phyloP scores from a whole-genome alignment of 2,888 invertebrate genomes.

The Rhimphoctona megacephalus region DNA sequence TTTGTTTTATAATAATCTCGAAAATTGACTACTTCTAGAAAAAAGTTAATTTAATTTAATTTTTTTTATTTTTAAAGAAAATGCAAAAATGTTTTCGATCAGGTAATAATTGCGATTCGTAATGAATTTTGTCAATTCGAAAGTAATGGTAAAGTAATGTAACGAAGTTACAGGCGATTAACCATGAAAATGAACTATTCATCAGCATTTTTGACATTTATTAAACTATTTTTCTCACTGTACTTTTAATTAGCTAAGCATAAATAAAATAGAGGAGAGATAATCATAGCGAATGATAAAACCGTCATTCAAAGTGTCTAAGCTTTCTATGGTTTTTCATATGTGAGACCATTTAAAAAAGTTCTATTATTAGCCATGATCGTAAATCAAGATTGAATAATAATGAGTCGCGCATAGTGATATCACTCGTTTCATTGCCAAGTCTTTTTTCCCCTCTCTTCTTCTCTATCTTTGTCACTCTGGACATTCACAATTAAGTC shows the following conservation, averaged over 20 bases:
- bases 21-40: too few species aligned
- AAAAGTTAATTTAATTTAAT: too few species aligned
- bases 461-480: slow-evolving; percentile 26
- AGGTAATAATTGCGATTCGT: too few species aligned
- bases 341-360: slow-evolving; percentile 63
- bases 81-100: background rate
- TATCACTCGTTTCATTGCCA: slow-evolving; percentile 71
- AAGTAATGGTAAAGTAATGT: background rate
- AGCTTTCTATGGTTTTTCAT: slow-evolving; percentile 62
- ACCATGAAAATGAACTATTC: background rate
- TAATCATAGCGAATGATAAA: slow-evolving; percentile 33
- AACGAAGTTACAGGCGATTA: background rate
- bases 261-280: background rate
- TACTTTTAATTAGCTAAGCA: background rate
- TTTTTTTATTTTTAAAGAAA: background rate
- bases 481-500: slow-evolving; percentile 58
- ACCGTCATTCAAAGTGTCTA: slow-evolving; percentile 42
- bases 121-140: background rate
- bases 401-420: slow-evolving; percentile 70
- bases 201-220: background rate
- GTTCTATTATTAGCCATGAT: slow-evolving; percentile 72
- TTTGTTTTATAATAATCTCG: too few species aligned
- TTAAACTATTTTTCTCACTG: background rate
- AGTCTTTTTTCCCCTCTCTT: slow-evolving; percentile 48
- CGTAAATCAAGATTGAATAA: slow-evolving; percentile 74